Evolutionary conservation across 2,888 invertebrate genomes (phyloP), one percentile per base, ranked within the genome.

Genomic region (Drosophila buzzatii): DNA sequence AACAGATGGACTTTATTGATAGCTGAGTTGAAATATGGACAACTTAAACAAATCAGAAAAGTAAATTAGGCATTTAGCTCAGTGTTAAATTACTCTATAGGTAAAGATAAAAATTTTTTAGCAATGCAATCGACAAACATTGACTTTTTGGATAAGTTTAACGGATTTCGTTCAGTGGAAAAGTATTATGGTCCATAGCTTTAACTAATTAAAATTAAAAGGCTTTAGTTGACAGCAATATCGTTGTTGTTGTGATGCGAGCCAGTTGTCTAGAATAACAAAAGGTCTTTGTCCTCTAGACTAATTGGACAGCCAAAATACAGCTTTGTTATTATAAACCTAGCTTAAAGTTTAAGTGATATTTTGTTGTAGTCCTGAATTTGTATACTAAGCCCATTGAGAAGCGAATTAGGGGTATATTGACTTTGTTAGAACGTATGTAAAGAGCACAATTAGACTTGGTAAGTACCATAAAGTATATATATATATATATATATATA

Each of bases 151-250:
- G 27, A 27, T 27, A 27, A 27, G 27, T 27, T 27, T 27, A 27
- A 27, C 27, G 1, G 27, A 27, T 27, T 27, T 27, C 27, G 5
- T 6, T 27, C 27, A 27, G 27, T 27, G 5, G 27, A 27, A 27
- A 27, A 6, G 27, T 27, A 27, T 27, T 27, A 27, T 6, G 27
- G 27, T 27, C 27, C 6, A 6, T 6, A 27, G 27, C 27, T 27
- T 27, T 27, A 27, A 41, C 65, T 80, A 79, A 79, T 80, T 79
- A 73, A 66, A 73, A 61, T 56, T 49, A 52, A 65, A 76, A 58
- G 53, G 23, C 27, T 63, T 60, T 55, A 42, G 51, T 57, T 62
- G 33, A 44, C 52, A 63, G 65, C 39, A 64, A 49, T 20, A 76
- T 67, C 55, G 65, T 68, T 66, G 61, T 73, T 76, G 84, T 73